Base-by-base conservation (phyloP, 2,113 vertebrate species). In the Platichthys stellatus region DNA sequence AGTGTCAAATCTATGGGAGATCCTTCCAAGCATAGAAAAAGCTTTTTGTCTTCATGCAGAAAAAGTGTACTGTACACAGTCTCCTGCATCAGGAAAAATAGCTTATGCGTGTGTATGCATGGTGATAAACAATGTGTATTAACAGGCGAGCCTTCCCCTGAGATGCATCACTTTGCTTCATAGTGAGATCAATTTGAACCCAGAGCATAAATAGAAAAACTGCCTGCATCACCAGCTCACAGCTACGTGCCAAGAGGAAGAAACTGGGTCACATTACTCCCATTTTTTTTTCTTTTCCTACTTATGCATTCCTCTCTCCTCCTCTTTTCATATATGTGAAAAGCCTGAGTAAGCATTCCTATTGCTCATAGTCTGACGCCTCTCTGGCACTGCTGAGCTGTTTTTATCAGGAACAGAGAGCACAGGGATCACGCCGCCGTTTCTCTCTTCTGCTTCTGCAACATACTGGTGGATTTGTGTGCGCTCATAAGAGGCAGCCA, bases 231-330 rank as follows among this genome's bases (percentile, higher is more conserved):
- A 82, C 65, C 59, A 67, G 40, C 49, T 76, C 14, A 28, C 17
- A 72, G 56, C 66, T 26, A 68, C 5, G 40, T 74, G 74, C 54
- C 31, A 9, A 12, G 12, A 54, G 24, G 14, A 53, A 49, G 88
- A 90, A 86, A 57, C 40, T 85, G 69, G 90, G 87, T 88, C 93
- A 86, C 56, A 89, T 88, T 83, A 76, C 81, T 84, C 81, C 65
- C 75, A 74, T 65, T 80, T 85, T 86, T 28, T 28, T 31, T 63
- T 26, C 67, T 79, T 53, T 24, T 28, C 35, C 58, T 72, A 51
- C 31, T 75, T 45, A 9, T 14, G 56, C 62, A 76, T 83, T 82
- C 73, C 47, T 67, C 26, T 47, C 71, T 65, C 58, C 28, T 63
- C 53, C 63, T 51, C 60, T 49, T 66, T 80, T 74, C 49, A 69